These are phyloP conservation scores for Ianthella basta DNA, from an alignment of 37 sponge, comb jelly and placozoan species.

Conservation along the genomic window DNA sequence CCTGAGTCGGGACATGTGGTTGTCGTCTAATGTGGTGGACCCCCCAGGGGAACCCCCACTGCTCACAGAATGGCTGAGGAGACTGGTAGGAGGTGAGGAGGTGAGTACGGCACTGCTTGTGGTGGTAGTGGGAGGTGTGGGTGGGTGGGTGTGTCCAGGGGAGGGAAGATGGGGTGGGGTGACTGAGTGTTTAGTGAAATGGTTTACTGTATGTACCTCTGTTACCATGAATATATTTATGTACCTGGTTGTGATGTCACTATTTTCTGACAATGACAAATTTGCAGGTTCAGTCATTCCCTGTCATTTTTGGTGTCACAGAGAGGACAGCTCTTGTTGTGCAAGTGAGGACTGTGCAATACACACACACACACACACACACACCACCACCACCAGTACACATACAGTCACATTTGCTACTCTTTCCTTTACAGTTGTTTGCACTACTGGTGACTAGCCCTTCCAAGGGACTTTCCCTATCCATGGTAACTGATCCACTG, in stretches of 20 bases:
- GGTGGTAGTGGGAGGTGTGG: neutral
- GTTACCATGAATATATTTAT: neutral
- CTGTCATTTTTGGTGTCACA: slow-evolving; percentile 10
- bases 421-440: too few relatives aligned
- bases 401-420: too few relatives aligned
- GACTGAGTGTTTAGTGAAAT: too few relatives aligned
- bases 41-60: neutral
- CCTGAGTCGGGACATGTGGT: neutral
- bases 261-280: neutral
- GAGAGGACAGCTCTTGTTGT: neutral
- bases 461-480: too few relatives aligned
- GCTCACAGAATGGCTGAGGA: neutral
- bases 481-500: too few relatives aligned
- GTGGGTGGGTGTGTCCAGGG: neutral
- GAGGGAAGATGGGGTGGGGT: neutral
- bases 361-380: too few relatives aligned
- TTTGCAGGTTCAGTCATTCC: slow-evolving; percentile 8
- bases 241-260: neutral
- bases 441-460: too few relatives aligned
- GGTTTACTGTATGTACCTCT: too few relatives aligned
- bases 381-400: too few relatives aligned
- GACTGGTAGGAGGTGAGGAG: slow-evolving; percentile 4
- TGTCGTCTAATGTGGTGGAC: too few relatives aligned
- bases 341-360: too few relatives aligned
- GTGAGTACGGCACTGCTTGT: neutral